Conservation (phyloP, 2,888 invertebrate genomes). For the Arge pagana region DNA sequence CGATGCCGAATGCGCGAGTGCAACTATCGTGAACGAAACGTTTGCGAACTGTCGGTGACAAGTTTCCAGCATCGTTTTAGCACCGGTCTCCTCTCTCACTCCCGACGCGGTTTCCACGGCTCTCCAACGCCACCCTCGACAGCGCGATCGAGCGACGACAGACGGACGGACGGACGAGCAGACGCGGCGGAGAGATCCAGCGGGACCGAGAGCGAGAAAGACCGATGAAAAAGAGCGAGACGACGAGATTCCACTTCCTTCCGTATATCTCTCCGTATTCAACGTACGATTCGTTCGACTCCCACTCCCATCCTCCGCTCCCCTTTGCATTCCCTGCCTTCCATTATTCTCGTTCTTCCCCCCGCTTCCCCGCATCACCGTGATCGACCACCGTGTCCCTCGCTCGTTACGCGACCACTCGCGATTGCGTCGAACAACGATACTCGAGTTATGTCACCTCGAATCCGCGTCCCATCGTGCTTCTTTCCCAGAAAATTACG, state of each 20-base stretch:
- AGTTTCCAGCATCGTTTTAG: conserved; percentile 9
- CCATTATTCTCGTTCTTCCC: not conserved
- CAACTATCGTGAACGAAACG: conserved; percentile 10
- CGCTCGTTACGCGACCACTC: conserved; percentile 33
- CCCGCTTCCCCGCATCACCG: conserved; percentile 11
- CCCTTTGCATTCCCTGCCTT: not conserved
- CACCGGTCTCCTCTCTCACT: not conserved
- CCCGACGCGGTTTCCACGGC: conserved; percentile 5
- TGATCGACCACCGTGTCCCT: not conserved
- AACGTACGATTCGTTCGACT: conserved; percentile 22
- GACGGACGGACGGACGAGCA: no score
- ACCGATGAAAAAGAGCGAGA: no score
- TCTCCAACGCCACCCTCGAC: no score
- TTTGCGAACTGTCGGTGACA: conserved; percentile 17
- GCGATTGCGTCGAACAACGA: conserved; percentile 10
- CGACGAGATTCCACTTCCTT: conserved; percentile 54
- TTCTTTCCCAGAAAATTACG: no score
- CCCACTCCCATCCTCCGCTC: conserved; percentile 14
- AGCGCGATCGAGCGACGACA: no score
- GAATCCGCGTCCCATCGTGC: no score
- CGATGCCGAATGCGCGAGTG: no score
- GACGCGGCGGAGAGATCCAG: no score
- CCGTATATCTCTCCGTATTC: conserved; percentile 41
- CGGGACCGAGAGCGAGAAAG: no score
- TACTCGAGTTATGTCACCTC: no score